Conservation (phyloP, 2,888 invertebrate genomes). For the Cremastinae sp. region DNA sequence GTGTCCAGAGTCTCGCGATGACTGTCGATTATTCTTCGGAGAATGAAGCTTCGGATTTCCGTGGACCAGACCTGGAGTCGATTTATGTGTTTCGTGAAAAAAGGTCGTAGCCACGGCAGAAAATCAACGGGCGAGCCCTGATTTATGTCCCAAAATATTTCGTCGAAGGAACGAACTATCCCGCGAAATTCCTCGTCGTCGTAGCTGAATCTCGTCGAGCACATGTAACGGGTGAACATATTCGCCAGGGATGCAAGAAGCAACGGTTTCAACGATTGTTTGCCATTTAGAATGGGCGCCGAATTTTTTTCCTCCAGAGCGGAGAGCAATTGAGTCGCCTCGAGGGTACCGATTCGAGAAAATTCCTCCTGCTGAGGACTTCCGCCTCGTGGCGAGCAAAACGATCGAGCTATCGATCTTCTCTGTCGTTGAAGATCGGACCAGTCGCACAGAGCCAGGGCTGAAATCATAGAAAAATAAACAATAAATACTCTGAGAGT, state of each 20-base stretch:
- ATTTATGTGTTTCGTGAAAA: conserved; percentile 86
- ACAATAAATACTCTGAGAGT: neutral
- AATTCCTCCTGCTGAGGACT: conserved; percentile 87
- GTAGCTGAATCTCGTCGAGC: conserved; percentile 88
- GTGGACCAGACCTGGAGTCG: conserved; percentile 86
- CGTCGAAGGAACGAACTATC: conserved; percentile 88
- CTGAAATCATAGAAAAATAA: conserved; percentile 82
- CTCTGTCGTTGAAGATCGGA: conserved; percentile 90
- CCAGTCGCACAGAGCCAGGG: conserved; percentile 93
- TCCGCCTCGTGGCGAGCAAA: conserved; percentile 90
- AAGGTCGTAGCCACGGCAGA: conserved; percentile 89
- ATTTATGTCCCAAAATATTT: conserved; percentile 95
- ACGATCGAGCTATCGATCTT: conserved; percentile 88
- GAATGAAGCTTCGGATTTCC: conserved; percentile 87
- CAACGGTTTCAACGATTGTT: conserved; percentile 85
- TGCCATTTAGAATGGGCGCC: conserved; percentile 68
- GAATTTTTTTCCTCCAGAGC: conserved; percentile 81
- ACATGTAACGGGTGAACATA: conserved; percentile 93
- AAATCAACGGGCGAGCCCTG: conserved; percentile 94
- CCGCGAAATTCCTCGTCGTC: conserved; percentile 86
- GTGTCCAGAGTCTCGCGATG: conserved; percentile 82
- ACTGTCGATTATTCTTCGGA: conserved; percentile 86
- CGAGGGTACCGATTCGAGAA: conserved; percentile 86
- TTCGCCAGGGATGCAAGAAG: conserved; percentile 89
- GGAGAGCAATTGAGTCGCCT: conserved; percentile 84